Percentiles rank a stretch among this genome's conserved stretches.
These are phyloP conservation scores for Bursaphelenchus okinawaensis DNA, from an alignment of 2,888 invertebrate genomes.

Conservation along the genomic window DNA sequence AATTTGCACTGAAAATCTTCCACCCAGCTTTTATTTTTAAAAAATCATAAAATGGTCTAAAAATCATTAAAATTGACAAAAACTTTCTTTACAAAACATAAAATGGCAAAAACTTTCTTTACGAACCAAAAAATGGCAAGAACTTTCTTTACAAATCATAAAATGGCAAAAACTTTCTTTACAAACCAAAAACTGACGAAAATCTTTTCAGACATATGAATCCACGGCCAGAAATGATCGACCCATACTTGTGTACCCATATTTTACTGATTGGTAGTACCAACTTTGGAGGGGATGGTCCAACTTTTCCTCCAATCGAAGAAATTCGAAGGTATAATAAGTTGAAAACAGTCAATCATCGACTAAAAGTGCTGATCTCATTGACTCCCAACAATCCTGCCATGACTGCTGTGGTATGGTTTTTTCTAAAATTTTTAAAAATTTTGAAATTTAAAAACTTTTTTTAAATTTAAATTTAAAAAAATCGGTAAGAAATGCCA, in stretches of 20 bases:
- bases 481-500: not conserved
- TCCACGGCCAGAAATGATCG: slow-evolving; percentile 16
- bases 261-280: slow-evolving; percentile 24
- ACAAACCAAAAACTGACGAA: too few species aligned
- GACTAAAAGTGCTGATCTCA: slow-evolving; percentile 18
- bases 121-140: too few species aligned
- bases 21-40: too few species aligned
- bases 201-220: slow-evolving; percentile 14
- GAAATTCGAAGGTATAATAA: slow-evolving; percentile 17
- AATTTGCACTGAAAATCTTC: too few species aligned
- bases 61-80: too few species aligned
- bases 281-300: slow-evolving; percentile 14
- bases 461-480: slow-evolving; percentile 7
- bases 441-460: too few species aligned
- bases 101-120: too few species aligned
- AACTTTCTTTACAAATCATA: not conserved
- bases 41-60: too few species aligned
- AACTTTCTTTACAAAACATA: too few species aligned
- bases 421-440: not conserved
- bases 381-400: slow-evolving; percentile 16
- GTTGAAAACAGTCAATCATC: slow-evolving; percentile 17
- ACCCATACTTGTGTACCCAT: slow-evolving; percentile 30
- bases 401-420: slow-evolving; percentile 15
- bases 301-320: slow-evolving; percentile 9
- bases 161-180: not conserved